Conservation (phyloP, 2,113 vertebrate genomes). For the Micromys minutus region DNA sequence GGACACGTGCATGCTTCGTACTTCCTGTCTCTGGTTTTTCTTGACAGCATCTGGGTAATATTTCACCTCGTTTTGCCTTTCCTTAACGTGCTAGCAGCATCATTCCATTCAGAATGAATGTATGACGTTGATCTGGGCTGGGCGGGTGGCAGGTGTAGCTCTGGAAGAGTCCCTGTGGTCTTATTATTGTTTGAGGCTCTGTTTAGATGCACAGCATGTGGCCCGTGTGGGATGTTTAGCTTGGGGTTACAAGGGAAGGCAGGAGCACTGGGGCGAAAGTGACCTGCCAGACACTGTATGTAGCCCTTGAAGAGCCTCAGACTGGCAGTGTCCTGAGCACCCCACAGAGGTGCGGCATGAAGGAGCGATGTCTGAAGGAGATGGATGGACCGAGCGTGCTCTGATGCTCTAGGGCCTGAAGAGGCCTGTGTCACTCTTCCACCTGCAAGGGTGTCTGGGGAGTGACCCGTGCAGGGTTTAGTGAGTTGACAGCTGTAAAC, state of each 20-base stretch:
- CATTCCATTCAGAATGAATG: constrained; percentile 33
- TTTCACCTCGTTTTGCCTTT: background rate
- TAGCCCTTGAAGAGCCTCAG: background rate
- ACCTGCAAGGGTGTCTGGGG: background rate
- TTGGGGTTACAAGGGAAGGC: background rate
- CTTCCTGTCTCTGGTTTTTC: background rate
- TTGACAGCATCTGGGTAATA: background rate
- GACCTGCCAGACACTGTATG: background rate
- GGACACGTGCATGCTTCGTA: background rate
- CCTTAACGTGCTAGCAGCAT: background rate
- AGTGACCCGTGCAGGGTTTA: background rate
- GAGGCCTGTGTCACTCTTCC: background rate
- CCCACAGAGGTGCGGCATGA: background rate
- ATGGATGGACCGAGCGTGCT: accelerated
- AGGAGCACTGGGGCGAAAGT: background rate
- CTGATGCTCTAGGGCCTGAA: background rate
- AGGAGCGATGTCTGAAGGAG: background rate
- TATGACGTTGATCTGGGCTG: constrained; percentile 58
- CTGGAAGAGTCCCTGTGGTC: background rate
- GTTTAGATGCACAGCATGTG: constrained; percentile 34
- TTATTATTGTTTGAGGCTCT: constrained; percentile 36
- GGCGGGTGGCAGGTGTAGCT: background rate
- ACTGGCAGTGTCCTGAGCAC: background rate
- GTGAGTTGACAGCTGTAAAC: background rate
- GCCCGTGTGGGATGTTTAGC: background rate